A percentile compares a stretch with the other conserved stretches of the same genome.
Evolutionary conservation across 2,888 invertebrate genomes (phyloP).

Genomic region (Ethmia dodecea): DNA sequence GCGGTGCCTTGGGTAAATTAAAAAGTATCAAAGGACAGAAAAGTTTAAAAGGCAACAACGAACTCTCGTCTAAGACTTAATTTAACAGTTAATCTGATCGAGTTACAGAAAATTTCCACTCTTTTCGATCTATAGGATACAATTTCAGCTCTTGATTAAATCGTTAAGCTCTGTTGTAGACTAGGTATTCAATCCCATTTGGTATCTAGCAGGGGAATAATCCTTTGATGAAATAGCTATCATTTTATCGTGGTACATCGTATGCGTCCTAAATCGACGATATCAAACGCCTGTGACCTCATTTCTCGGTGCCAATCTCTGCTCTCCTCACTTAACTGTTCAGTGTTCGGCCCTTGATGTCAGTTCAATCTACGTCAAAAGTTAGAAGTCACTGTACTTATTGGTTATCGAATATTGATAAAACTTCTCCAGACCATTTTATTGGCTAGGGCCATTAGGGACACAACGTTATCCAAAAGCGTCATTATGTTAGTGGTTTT

Average conservation of each 20-base stretch:
- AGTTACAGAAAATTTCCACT: not conserved
- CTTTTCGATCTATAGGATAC: not conserved
- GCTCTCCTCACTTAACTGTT: slow-evolving; percentile 32
- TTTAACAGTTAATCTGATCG: no score
- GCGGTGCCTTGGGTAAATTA: no score
- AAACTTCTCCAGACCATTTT: slow-evolving; percentile 15
- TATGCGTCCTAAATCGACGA: not conserved
- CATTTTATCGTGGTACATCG: slow-evolving; percentile 10
- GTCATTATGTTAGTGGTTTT: not conserved
- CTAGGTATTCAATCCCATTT: not conserved
- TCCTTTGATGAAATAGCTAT: slow-evolving; percentile 11
- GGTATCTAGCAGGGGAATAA: slow-evolving; percentile 8
- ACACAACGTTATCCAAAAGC: slow-evolving; percentile 3
- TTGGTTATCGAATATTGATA: slow-evolving; percentile 29
- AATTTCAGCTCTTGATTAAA: slow-evolving; percentile 2
- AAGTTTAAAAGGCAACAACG: no score
- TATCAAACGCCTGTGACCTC: slow-evolving; percentile 24
- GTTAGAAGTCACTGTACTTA: slow-evolving; percentile 26
- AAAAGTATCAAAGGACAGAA: no score
- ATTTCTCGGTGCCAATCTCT: slow-evolving; percentile 28
- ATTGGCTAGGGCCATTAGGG: slow-evolving; percentile 9
- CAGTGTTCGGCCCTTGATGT: slow-evolving; percentile 18
- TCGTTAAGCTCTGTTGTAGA: not conserved
- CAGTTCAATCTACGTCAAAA: slow-evolving; percentile 27
- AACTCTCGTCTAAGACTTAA: no score